Conservation (phyloP, 2,113 vertebrate genomes). For the Ceyx cyanopectus region DNA sequence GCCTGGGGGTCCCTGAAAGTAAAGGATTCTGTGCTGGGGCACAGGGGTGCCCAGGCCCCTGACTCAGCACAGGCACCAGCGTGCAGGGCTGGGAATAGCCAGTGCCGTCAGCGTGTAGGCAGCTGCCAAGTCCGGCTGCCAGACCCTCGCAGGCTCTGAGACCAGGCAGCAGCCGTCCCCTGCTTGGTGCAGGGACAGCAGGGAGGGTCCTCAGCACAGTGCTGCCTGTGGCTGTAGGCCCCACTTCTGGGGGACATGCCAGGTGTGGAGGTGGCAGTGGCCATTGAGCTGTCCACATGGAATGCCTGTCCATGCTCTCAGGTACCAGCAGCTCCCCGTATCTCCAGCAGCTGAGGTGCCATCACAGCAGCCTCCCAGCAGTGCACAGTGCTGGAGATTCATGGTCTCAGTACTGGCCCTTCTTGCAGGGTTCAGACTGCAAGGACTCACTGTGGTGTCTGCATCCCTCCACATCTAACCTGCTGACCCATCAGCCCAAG, state of each 20-base stretch:
- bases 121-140: neutral
- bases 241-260: accelerated
- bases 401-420: accelerated
- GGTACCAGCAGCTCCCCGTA: too few relatives aligned
- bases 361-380: neutral
- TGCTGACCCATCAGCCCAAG: neutral
- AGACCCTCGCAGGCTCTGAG: neutral
- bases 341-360: neutral
- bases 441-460: neutral
- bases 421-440: neutral
- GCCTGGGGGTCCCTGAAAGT: neutral
- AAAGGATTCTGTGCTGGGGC: neutral
- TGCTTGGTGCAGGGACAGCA: neutral
- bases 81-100: neutral
- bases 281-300: neutral
- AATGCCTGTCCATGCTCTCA: neutral
- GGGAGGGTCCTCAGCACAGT: neutral
- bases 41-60: slow-evolving; percentile 3
- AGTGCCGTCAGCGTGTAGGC: neutral
- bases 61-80: neutral
- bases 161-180: neutral
- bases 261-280: accelerated
- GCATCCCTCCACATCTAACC: accelerated
- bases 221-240: neutral
- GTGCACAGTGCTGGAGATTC: neutral